These are phyloP conservation scores for Lathamus discolor DNA, from an alignment of 2,113 vertebrate genomes.

Conservation along the genomic window DNA sequence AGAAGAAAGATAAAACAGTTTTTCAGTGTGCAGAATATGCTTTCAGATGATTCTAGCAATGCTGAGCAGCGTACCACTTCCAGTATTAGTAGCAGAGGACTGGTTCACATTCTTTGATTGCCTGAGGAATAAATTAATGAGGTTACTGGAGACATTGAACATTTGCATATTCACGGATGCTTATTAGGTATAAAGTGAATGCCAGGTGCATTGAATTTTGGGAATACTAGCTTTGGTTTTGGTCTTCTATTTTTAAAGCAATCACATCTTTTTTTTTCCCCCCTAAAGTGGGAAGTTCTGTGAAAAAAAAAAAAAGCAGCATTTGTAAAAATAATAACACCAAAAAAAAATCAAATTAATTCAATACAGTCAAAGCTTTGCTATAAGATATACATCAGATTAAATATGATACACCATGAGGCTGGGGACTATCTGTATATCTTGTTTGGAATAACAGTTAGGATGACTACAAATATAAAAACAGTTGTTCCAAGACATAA, in stretches of 20 bases:
- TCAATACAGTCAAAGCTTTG: slow-evolving; percentile 5
- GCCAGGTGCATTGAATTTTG: slow-evolving; percentile 80
- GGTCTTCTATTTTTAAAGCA: slow-evolving; percentile 59
- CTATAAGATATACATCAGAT: slow-evolving; percentile 38
- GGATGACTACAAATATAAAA: slow-evolving; percentile 43
- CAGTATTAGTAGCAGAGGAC: slow-evolving; percentile 70
- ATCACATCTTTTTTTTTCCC: slow-evolving; percentile 44
- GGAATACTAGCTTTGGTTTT: slow-evolving; percentile 64
- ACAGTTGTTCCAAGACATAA: slow-evolving; percentile 40
- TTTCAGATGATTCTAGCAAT: slow-evolving; percentile 58
- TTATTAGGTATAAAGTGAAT: slow-evolving; percentile 81
- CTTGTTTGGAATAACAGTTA: slow-evolving; percentile 50
- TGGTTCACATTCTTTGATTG: slow-evolving; percentile 78
- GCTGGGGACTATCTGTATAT: slow-evolving; percentile 16
- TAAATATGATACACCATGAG: slow-evolving; percentile 37
- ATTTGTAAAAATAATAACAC: slow-evolving; percentile 4
- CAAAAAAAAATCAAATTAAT: not conserved
- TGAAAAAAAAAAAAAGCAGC: not conserved
- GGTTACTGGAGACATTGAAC: slow-evolving; percentile 76
- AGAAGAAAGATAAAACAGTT: slow-evolving; percentile 66
- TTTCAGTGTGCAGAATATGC: slow-evolving; percentile 66
- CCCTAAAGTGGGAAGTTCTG: slow-evolving; percentile 51
- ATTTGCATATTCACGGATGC: slow-evolving; percentile 84
- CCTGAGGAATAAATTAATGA: slow-evolving; percentile 86
- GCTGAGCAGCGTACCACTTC: slow-evolving; percentile 48